Evolutionary conservation across 2,888 invertebrate genomes (phyloP), one percentile per base, ranked within the genome.

Genomic region (Drosophila parthenogenetica): DNA sequence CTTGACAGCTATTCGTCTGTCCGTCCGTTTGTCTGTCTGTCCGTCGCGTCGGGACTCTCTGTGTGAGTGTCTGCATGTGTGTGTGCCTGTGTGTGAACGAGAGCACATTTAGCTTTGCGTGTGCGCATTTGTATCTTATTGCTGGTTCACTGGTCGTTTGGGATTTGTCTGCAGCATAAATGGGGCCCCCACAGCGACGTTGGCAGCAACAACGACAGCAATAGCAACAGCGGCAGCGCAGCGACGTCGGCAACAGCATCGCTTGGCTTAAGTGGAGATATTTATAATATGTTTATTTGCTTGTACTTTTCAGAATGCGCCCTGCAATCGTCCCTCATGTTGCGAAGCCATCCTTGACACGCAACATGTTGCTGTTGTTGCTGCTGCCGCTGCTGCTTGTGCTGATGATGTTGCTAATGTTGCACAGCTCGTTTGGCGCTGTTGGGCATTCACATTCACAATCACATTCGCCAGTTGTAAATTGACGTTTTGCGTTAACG

Each of bases 401-500:
- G 45, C 51, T 40, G 39, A 46, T 29, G 55, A 17, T 29, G 40
- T 43, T 68, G 48, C 48, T 59, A 42, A 74, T 89, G 83, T 88
- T 88, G 89, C 89, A 51, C 58, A 64, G 72, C 89, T 83, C 77
- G 84, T 86, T 89, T 88, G 80, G 53, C 79, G 87, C 90, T 77
- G 63, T 83, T 73, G 73, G 77, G 65, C 81, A 72, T 83, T 80
- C 81, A 74, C 75, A 89, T 80, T 80, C 78, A 77, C 84, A 83
- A 79, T 89, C 87, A 78, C 89, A 89, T 90, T 90, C 89, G 81
- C 89, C 89, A 89, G 90, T 90, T 81, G 89, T 88, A 89, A 90
- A 88, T 90, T 85, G 90, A 77, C 83, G 90, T 88, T 87, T 90
- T 87, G 77, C 79, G 90, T 90, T 83, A 89, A 89, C 89, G 90